Evolutionary conservation across 1,140 invertebrate genomes (phyloP), one percentile per base, ranked within the genome.

Genomic region (Helicoverpa armigera): DNA sequence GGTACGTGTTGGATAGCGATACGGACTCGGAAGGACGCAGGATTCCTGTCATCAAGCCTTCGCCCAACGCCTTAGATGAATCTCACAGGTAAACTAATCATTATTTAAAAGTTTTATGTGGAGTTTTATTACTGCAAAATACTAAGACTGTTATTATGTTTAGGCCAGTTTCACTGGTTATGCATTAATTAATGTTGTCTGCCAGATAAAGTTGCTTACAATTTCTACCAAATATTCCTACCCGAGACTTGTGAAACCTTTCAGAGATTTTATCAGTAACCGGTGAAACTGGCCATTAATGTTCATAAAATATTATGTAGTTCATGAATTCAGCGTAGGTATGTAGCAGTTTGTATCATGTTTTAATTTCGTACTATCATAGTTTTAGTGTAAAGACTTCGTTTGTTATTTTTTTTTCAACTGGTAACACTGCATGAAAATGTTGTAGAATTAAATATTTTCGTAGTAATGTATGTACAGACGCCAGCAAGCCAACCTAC

Each of bases 1-100:
- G 96, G 85, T 97, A 97, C 91, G 96, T 96, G 3, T 91, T 96
- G 88, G 96, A 97, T 86, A 96, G 96, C 53, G 96, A 97, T 85
- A 96, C 96, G 0, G 95, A 96, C 70, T 96, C 96, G 4, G 96
- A 97, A 82, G 96, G 95, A 0, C 94, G 95, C 3, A 93, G 93
- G 85, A 92, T 95, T 60, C 93, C 95, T 12, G 87, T 95, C 48
- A 88, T 95, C 76, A 93, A 93, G 85, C 89, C 91, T 4, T 89
- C 89, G 72, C 67, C 79, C 18, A 51, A 50, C 10, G 82, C 35
- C n/a, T 70, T 67, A 9, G 85, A 88, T 1, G 86, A 87, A 51
- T 89, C 88, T 29, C 86, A 85, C 23, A 90, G 85, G 88, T 91
- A 81, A 13, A 7, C 35, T n/a, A n/a, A n/a, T 29, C 16, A 14